Evolutionary conservation across 2,797 vertebrate species (phyloP), one percentile per base, ranked within the genome.

Genomic region (Eulemur mongoz): DNA sequence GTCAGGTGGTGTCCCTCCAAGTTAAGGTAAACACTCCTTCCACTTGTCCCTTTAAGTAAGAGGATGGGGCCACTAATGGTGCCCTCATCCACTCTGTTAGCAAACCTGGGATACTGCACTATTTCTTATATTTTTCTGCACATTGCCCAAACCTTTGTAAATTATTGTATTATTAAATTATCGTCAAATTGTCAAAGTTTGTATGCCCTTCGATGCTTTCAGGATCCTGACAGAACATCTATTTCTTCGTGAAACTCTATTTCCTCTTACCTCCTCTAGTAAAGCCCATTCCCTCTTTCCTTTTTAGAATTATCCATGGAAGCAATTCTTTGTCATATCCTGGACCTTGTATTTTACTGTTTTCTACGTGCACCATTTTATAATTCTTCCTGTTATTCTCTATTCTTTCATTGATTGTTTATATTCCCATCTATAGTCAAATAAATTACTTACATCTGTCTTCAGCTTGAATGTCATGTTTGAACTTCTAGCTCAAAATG

Each of bases 71-170:
- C 2, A 13, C 63, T 57, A 91, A 30, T 45, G 38, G 38, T 54
- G 8, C 8, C 11, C 48, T 5, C 2, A 15, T 2, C 9, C 9
- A 35, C 2, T 4, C 30, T 59, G 6, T 23, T 50, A 1, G 8
- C 65, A 73, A 78, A 23, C 59, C 25, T 23, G 15, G 5, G 7
- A 3, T 18, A 59, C 4, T 18, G 2, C 5, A 54, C 15, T 45
- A 10, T n/a, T 2, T 40, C 45, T 91, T 93, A 18, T 61, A 40
- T 61, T 89, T 89, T 32, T 32, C 18, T 52, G 23, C 2, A 75
- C 5, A 45, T 54, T 35, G 30, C 4, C 27, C 12, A 54, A 11
- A 38, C 14, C 3, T 89, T 84, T 91, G 82, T 10, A 67, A 73
- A 12, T 45, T n/a, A 69, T 4, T 63, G 13, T 13, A 27, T 92